A percentile compares a stretch with the other conserved stretches of the same genome.
phyloP scores from a whole-genome alignment of 2,888 invertebrate species.

The Brachyopa scutellaris region DNA sequence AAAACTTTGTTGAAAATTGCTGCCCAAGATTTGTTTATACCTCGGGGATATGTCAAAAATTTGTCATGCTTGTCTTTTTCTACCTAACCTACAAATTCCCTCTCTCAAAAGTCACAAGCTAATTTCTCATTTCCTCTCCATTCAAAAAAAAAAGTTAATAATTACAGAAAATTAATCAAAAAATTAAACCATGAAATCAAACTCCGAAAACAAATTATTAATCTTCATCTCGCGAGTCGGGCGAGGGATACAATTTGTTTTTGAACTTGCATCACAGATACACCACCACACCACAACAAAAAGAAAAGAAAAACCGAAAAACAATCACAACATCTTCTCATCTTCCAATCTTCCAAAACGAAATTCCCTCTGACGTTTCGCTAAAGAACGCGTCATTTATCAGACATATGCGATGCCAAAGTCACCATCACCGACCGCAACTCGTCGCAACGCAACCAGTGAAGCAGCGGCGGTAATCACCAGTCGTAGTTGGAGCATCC shows the following conservation, averaged over 20 bases:
- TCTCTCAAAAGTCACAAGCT: constrained; percentile 11
- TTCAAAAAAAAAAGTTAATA: constrained; percentile 48
- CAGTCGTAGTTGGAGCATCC: constrained; percentile 50
- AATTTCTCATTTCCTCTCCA: constrained; percentile 55
- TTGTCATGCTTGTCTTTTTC: constrained; percentile 60
- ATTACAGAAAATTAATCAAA: constrained; percentile 71
- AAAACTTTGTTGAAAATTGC: no score
- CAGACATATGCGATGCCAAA: constrained; percentile 67
- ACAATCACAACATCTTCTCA: constrained; percentile 34
- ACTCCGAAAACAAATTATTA: constrained; percentile 71
- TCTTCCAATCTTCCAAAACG: neutral
- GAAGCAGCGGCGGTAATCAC: constrained; percentile 45
- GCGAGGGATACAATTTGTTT: constrained; percentile 41
- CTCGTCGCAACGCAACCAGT: constrained; percentile 3
- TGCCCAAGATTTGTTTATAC: no score
- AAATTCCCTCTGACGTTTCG: constrained; percentile 66
- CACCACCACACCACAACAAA: constrained; percentile 22
- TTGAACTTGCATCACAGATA: constrained; percentile 44
- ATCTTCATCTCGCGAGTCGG: constrained; percentile 58
- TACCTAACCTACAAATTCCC: constrained; percentile 27
- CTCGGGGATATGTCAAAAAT: constrained; percentile 54
- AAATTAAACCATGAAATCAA: constrained; percentile 72
- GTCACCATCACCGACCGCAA: constrained; percentile 55
- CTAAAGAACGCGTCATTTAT: constrained; percentile 63
- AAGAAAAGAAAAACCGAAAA: constrained; percentile 55